phyloP scores from a whole-genome alignment of 2,888 invertebrate species.

The Polydrusus tereticollis region DNA sequence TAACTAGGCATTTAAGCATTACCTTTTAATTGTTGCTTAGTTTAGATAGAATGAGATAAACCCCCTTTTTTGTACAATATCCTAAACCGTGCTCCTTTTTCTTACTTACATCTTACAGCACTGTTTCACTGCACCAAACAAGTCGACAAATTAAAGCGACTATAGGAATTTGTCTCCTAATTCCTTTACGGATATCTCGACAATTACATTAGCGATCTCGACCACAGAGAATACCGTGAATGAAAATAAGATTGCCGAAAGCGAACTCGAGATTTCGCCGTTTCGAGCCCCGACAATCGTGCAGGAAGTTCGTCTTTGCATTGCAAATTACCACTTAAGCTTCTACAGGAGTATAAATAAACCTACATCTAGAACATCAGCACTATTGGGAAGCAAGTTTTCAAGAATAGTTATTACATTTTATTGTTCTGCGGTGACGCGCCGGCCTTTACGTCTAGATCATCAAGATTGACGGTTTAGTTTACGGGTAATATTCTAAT shows the following conservation, averaged over 20 bases:
- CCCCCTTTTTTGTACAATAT: no score
- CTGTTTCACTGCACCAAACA: background rate
- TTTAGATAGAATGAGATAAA: no score
- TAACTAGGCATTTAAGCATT: no score
- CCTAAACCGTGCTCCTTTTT: no score
- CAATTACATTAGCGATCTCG: slow-evolving; percentile 41
- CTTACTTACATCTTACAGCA: background rate
- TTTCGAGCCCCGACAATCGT: slow-evolving; percentile 2
- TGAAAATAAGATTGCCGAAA: slow-evolving; percentile 26
- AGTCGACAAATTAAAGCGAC: background rate
- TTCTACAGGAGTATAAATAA: background rate
- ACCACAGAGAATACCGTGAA: slow-evolving; percentile 13
- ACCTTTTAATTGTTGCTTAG: no score
- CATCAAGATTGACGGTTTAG: no score
- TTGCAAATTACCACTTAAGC: slow-evolving; percentile 27
- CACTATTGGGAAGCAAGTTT: no score
- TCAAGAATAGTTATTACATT: no score
- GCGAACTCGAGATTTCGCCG: slow-evolving; percentile 9
- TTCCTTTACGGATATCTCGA: slow-evolving; percentile 44
- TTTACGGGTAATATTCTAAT: no score
- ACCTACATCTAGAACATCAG: no score
- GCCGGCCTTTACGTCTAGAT: no score
- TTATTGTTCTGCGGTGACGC: no score
- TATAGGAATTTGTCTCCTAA: slow-evolving; percentile 37
- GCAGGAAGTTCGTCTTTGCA: slow-evolving; percentile 27